Evolutionary conservation across 2,113 vertebrate genomes (phyloP), one percentile per base, ranked within the genome.

Genomic region (Myotis yumanensis): DNA sequence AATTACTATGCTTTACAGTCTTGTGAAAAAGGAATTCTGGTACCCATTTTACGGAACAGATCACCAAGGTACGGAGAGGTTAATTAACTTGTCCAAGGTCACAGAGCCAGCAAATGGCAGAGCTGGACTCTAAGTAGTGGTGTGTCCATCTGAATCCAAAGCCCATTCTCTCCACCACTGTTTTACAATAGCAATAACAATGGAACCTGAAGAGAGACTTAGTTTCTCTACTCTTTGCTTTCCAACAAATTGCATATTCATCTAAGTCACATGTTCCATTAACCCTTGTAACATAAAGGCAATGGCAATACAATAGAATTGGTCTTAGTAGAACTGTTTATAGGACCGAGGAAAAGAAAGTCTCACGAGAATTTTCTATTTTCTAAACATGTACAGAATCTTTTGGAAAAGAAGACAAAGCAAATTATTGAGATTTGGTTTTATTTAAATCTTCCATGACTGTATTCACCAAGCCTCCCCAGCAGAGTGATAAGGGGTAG

Each of bases 391-490:
- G 85, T 62, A 93, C 86, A 97, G 82, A 75, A 54, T 62, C 64
- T 93, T 96, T 76, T 73, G 77, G 52, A 93, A 30, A 84, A 86
- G 62, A 71, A 86, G 77, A 97, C 88, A 96, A 81, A 95, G 1
- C 35, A 95, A 83, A 94, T 87, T 92, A 48, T 46, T 94, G 48
- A 95, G 93, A 83, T 64, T 83, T 86, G n/a, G 51, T 87, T 97
- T 97, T 91, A 93, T 86, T 95, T 92, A 95, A 96, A 88, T 96
- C 51, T 48, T 77, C 86, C 48, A 80, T 88, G 48, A 97, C 94
- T 96, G 72, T 95, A 97, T 94, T 96, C 95, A 90, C 48, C 20
- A 68, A 0, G 0, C 57, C 80, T 97, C 91, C 79, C 94, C 84
- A 94, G 82, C 62, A 84, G 20, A 87, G 23, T 94, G 83, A 96